Conservation (phyloP, 2,113 vertebrate species). For the Boleophthalmus pectinirostris region DNA sequence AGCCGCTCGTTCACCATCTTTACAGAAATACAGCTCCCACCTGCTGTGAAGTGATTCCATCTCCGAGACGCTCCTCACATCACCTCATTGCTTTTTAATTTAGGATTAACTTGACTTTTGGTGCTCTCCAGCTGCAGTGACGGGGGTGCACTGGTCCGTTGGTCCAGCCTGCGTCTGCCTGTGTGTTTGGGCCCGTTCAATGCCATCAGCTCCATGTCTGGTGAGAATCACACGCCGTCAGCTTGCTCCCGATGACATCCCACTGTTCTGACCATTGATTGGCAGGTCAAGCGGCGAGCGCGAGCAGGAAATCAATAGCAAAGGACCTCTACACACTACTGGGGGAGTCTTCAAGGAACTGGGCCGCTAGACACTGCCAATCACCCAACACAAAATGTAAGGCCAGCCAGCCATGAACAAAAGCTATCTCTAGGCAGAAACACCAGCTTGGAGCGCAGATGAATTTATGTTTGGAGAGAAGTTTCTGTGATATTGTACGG, state of each 20-base stretch:
- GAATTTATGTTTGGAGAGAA: conserved; percentile 71
- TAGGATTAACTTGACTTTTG: conserved; percentile 67
- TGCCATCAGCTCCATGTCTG: conserved; percentile 75
- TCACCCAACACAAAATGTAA: conserved; percentile 86
- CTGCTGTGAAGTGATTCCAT: conserved; percentile 63
- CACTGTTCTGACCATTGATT: conserved; percentile 86
- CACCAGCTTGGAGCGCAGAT: conserved; percentile 77
- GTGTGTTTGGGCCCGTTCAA: conserved; percentile 70
- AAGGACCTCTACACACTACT: conserved; percentile 82
- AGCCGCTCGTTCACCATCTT: conserved; percentile 57
- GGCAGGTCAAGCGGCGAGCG: conserved; percentile 85
- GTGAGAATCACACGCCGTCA: conserved; percentile 75
- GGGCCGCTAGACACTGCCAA: conserved; percentile 83
- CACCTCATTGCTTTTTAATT: conserved; percentile 74
- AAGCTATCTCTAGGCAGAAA: conserved; percentile 84
- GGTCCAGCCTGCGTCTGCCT: conserved; percentile 36
- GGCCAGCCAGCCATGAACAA: conserved; percentile 86
- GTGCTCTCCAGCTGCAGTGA: conserved; percentile 30
- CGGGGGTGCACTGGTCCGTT: conserved; percentile 23
- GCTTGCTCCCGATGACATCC: conserved; percentile 84
- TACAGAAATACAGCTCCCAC: conserved; percentile 61
- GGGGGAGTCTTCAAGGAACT: conserved; percentile 82
- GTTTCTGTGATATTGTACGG: conserved; percentile 59
- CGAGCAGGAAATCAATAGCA: conserved; percentile 89
- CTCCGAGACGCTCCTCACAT: conserved; percentile 51